These are phyloP conservation scores for Enteromius thamalakanensis DNA, from an alignment of 2,797 vertebrate genomes.

Conservation along the genomic window DNA sequence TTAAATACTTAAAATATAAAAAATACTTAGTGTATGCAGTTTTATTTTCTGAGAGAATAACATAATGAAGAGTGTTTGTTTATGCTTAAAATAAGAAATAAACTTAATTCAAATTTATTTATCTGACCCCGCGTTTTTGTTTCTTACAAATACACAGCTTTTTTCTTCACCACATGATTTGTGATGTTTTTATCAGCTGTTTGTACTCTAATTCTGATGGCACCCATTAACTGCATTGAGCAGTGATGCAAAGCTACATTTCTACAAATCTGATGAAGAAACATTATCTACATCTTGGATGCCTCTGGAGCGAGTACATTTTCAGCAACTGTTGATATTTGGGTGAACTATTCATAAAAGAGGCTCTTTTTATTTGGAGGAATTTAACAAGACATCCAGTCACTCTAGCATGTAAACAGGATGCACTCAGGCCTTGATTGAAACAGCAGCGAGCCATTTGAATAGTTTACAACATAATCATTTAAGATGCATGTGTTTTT, in stretches of 20 bases:
- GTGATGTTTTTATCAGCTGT: neutral
- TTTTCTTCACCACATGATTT: neutral
- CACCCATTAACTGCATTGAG: neutral
- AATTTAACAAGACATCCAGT: neutral
- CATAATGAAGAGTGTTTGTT: neutral
- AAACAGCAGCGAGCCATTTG: neutral
- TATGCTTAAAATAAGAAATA: neutral
- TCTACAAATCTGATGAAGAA: neutral
- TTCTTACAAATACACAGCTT: neutral
- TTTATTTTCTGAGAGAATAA: neutral
- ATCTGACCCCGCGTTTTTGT: neutral
- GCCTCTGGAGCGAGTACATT: neutral
- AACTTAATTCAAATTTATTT: neutral
- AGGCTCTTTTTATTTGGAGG: neutral
- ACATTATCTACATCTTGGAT: neutral
- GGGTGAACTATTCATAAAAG: neutral
- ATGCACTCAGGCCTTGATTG: neutral
- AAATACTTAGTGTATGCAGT: neutral
- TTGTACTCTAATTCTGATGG: neutral
- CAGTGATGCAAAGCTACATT: neutral
- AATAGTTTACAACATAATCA: neutral
- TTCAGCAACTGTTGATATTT: neutral
- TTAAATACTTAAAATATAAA: neutral
- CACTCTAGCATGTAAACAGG: neutral
- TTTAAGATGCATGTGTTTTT: conserved; percentile 4